These are phyloP conservation scores for Oreotrochilus melanogaster DNA, from an alignment of 2,113 vertebrate genomes.

Conservation along the genomic window DNA sequence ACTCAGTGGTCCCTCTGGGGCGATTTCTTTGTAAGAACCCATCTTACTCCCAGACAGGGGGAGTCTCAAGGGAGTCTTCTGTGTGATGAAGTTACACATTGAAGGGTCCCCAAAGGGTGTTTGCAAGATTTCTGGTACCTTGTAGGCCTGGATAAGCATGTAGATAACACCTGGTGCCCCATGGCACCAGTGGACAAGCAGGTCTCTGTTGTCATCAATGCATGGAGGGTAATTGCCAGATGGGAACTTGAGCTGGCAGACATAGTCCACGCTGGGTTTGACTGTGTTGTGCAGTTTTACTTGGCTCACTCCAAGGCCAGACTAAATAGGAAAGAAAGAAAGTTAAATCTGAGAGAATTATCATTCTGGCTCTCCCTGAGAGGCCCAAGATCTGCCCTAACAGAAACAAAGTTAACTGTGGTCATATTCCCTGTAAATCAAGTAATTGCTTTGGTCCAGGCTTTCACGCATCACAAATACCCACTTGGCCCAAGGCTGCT, in stretches of 20 bases:
- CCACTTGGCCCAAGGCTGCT: not conserved
- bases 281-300: conserved; percentile 82
- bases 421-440: not conserved
- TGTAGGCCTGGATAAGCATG: conserved; percentile 94
- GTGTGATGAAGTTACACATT: not conserved
- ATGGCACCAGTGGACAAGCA: conserved; percentile 96
- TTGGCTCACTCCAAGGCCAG: conserved; percentile 77
- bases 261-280: conserved; percentile 91
- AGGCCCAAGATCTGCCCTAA: not conserved
- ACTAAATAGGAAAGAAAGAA: conserved; percentile 53
- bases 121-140: conserved; percentile 74
- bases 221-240: conserved; percentile 94
- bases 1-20: not conserved
- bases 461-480: not conserved
- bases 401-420: not conserved
- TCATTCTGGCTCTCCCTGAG: not conserved
- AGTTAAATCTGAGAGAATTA: not conserved
- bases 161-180: conserved; percentile 93
- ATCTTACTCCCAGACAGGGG: not conserved
- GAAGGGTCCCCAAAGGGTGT: not conserved
- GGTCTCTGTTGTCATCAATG: conserved; percentile 87
- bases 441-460: not conserved
- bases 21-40: not conserved
- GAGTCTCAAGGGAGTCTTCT: not conserved
- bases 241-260: conserved; percentile 89